phyloP scores from a whole-genome alignment of 2,113 vertebrate species.

The Prinia subflava region DNA sequence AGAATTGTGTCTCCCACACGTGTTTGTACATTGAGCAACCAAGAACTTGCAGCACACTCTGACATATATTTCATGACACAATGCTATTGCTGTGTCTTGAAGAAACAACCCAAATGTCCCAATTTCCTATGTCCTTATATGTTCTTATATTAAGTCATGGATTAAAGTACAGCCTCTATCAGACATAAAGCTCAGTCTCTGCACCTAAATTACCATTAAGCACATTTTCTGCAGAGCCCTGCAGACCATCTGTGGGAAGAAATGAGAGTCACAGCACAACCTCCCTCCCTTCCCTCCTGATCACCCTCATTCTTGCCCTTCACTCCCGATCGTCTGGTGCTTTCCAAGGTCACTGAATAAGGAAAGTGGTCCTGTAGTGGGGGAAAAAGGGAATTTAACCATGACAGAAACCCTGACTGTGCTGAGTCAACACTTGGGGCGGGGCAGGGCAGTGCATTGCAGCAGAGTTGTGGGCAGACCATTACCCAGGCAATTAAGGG shows the following conservation, averaged over 20 bases:
- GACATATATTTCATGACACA: fast-evolving
- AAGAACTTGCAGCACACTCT: neutral
- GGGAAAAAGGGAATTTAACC: neutral
- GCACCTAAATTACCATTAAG: neutral
- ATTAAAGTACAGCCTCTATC: neutral
- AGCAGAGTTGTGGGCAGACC: neutral
- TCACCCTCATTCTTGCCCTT: neutral
- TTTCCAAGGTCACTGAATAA: neutral
- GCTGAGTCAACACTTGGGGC: neutral
- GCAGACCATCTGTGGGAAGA: neutral
- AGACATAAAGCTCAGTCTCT: neutral
- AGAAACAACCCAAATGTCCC: neutral
- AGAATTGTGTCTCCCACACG: fast-evolving
- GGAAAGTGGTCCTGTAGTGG: neutral
- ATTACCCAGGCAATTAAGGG: neutral
- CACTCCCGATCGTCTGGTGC: fast-evolving
- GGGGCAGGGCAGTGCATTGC: neutral
- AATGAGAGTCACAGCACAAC: neutral
- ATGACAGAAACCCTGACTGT: neutral
- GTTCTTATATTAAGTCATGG: neutral
- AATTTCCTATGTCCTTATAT: neutral
- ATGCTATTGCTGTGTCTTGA: neutral
- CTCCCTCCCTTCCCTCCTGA: neutral
- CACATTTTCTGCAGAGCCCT: neutral
- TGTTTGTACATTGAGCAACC: neutral